Evolutionary conservation across 2,888 invertebrate genomes (phyloP).

Genomic region (Notodonta dromedarius): DNA sequence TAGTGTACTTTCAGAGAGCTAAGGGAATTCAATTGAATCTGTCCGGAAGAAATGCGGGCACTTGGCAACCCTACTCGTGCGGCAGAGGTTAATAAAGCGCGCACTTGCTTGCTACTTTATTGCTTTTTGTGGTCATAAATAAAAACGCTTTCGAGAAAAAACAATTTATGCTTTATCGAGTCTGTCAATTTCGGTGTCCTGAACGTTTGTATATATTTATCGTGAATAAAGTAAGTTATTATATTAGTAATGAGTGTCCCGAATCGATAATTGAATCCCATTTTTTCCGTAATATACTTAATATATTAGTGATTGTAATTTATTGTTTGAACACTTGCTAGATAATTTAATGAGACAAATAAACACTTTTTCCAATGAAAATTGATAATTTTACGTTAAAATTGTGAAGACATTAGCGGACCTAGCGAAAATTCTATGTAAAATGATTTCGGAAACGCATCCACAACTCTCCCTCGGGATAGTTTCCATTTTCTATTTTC

Average conservation of each 20-base stretch:
- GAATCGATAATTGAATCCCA: constrained; percentile 13
- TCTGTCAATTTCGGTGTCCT: constrained; percentile 57
- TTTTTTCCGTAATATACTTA: not conserved
- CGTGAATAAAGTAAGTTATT: constrained; percentile 17
- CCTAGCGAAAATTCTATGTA: too few species aligned
- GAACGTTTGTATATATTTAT: constrained; percentile 41
- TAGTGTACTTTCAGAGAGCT: too few species aligned
- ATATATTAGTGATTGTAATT: not conserved
- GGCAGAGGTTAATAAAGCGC: constrained; percentile 77
- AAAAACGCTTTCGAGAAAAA: constrained; percentile 71
- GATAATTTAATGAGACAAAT: too few species aligned
- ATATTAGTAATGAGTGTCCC: constrained; percentile 1
- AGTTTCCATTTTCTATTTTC: too few species aligned
- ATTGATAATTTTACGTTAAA: too few species aligned
- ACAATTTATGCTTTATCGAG: constrained; percentile 67
- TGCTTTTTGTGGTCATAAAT: constrained; percentile 79
- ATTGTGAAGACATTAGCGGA: too few species aligned
- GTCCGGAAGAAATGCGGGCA: constrained; percentile 60
- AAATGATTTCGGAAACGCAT: too few species aligned
- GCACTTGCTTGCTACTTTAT: constrained; percentile 78
- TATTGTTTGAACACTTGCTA: too few species aligned
- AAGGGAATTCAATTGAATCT: not conserved
- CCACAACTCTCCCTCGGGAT: too few species aligned
- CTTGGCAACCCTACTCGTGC: constrained; percentile 36
- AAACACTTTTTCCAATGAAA: too few species aligned